Evolutionary conservation across 2,888 invertebrate species (phyloP).

Genomic region (Rhogogaster chlorosoma): DNA sequence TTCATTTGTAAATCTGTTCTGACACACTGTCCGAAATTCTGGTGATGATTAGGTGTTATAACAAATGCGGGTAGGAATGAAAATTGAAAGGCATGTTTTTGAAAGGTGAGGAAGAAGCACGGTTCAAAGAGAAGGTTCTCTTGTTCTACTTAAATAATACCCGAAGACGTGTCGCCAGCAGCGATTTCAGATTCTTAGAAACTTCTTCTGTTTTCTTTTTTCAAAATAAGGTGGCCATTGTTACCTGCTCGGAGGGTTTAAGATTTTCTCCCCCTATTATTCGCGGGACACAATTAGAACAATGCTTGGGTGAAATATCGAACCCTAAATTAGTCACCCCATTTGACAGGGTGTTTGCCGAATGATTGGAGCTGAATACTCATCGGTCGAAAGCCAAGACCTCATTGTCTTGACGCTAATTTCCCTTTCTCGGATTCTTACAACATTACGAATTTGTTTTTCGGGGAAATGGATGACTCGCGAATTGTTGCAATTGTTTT

Average conservation of each 20-base stretch:
- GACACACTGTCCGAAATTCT: neutral
- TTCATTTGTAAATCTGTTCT: neutral
- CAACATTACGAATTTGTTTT: slow-evolving; percentile 15
- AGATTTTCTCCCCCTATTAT: neutral
- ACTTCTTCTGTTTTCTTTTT: neutral
- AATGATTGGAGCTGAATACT: slow-evolving; percentile 25
- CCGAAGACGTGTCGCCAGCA: slow-evolving; percentile 2
- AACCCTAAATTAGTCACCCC: slow-evolving; percentile 24
- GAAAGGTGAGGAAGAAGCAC: neutral
- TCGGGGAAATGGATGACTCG: neutral
- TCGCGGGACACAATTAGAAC: slow-evolving; percentile 11
- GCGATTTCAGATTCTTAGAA: neutral
- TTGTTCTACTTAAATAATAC: neutral
- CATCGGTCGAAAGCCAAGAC: neutral
- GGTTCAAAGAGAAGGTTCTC: neutral
- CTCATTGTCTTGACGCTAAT: neutral
- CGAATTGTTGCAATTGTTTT: neutral
- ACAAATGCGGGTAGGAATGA: neutral
- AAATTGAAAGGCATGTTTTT: neutral
- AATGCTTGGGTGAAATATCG: slow-evolving; percentile 19
- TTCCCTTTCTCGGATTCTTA: slow-evolving; percentile 5
- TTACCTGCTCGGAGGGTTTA: neutral
- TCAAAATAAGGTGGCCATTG: slow-evolving; percentile 14
- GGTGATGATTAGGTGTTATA: neutral
- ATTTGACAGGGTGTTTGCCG: slow-evolving; percentile 34